These are phyloP conservation scores for Columba janthina DNA, from an alignment of 2,113 vertebrate species.

Conservation along the genomic window DNA sequence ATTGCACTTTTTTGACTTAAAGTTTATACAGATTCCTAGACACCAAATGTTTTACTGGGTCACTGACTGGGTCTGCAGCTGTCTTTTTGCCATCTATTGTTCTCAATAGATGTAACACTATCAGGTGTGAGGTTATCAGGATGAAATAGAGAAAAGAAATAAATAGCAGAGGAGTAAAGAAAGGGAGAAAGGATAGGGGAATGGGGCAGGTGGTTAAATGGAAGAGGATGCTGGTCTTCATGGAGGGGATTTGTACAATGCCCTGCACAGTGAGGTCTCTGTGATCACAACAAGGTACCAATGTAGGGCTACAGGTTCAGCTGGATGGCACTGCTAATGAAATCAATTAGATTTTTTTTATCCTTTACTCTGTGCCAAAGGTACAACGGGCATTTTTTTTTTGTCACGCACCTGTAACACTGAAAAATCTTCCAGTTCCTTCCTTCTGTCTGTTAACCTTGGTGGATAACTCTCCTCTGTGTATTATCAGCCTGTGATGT, in stretches of 20 bases:
- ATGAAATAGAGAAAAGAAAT: not conserved
- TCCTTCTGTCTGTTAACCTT: not conserved
- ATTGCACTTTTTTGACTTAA: not conserved
- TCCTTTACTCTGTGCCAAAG: not conserved
- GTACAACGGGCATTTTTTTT: not conserved
- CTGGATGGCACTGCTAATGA: not conserved
- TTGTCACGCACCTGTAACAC: fast-evolving
- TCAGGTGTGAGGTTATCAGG: not conserved
- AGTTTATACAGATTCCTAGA: not conserved
- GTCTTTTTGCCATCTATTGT: not conserved
- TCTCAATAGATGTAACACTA: not conserved
- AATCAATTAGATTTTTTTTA: not conserved
- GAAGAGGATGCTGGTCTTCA: not conserved
- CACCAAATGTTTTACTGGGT: not conserved
- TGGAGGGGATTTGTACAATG: not conserved
- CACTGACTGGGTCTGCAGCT: not conserved
- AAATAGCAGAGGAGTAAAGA: not conserved
- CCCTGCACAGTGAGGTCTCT: not conserved
- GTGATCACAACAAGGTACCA: not conserved
- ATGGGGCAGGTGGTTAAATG: not conserved
- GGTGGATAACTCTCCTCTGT: not conserved
- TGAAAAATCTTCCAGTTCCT: not conserved
- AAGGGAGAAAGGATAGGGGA: not conserved
- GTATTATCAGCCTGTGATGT: not conserved
- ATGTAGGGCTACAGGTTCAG: not conserved